A percentile compares a stretch with the other conserved stretches of the same genome.
Conservation (phyloP, 1,140 invertebrate species). For the Daktulosphaira vitifoliae region DNA sequence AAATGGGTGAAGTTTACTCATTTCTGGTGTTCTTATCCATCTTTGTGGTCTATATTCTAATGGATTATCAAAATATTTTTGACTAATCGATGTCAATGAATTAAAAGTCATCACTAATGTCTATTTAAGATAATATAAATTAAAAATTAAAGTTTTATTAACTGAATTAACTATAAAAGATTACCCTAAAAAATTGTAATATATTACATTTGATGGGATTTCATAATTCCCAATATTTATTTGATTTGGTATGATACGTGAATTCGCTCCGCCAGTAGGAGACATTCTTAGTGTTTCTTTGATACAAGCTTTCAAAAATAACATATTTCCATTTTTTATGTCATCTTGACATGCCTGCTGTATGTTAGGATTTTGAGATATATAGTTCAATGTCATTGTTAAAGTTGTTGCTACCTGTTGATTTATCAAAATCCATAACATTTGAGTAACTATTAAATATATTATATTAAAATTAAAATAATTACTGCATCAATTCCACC, state of each 20-base stretch:
- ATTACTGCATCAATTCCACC: constrained; percentile 44
- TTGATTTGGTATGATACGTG: constrained; percentile 44
- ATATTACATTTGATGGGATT: constrained; percentile 47
- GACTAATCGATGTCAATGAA: constrained; percentile 42
- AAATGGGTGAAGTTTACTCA: constrained; percentile 49
- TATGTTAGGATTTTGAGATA: constrained; percentile 50
- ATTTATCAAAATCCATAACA: constrained; percentile 35
- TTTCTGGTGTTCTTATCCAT: constrained; percentile 45
- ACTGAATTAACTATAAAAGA: no score
- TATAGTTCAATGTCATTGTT: constrained; percentile 50
- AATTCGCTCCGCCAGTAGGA: constrained; percentile 45
- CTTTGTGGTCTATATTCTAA: constrained; percentile 46
- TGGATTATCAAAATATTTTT: constrained; percentile 45
- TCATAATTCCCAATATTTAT: constrained; percentile 45
- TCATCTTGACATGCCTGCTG: constrained; percentile 46
- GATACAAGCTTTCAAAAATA: constrained; percentile 53
- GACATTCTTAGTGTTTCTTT: constrained; percentile 56
- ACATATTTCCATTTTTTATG: constrained; percentile 46
- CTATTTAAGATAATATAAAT: constrained; percentile 40
- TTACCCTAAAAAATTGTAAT: no score
- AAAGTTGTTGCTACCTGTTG: constrained; percentile 47
- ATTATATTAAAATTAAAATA: constrained; percentile 34
- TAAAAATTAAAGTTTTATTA: no score
- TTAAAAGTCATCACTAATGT: constrained; percentile 46
- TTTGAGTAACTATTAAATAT: neutral